Base-by-base conservation (phyloP, 2,113 vertebrate genomes). In the Tupaia tana region DNA sequence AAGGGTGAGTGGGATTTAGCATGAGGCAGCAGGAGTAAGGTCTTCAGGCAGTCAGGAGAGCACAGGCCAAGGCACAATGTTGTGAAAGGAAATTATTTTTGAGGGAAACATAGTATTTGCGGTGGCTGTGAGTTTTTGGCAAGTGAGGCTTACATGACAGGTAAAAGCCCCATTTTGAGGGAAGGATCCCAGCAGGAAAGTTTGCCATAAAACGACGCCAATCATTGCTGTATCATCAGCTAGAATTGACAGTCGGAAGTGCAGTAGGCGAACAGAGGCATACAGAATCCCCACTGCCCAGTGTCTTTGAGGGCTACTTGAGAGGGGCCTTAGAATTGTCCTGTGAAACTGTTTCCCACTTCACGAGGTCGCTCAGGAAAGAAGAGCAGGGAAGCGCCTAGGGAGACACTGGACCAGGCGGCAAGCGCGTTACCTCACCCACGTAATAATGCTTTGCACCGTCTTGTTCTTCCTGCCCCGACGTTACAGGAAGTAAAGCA, bases 391-490 rank as follows among this genome's bases (percentile, higher is more conserved):
- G 25, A 66, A 24, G 22, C 34, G 25, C 67, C 34, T 34, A 54
- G 67, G 70, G 93, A 85, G 69, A 95, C 92, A 94, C 73, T 54
- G 92, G 96, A 59, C 86, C 96, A 75, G 96, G 92, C 64, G 61
- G 86, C 91, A 95, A 86, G 95, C 93, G 29, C 0, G 86, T 97
- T 95, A 64, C 67, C 0, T 94, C 95, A 94, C 67, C 31, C 95
- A 84, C 81, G 0, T 98, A 99, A 99, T 99, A 99, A 99, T 98
- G 90, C 98, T 98, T 98, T 98, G 96, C 97, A 98, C 97, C 92
- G 94, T 99, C 98, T 99, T 99, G 98, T 99, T 99, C 98, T 98
- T 99, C 98, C 98, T 98, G 98, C 99, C 99, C 98, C 98, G 98
- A 99, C 93, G 82, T 98, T 98, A 97, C 98, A 99, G 99, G 98